Evolutionary conservation across 2,113 vertebrate species (phyloP), one percentile per base, ranked within the genome.

Genomic region (Ovibos moschatus): DNA sequence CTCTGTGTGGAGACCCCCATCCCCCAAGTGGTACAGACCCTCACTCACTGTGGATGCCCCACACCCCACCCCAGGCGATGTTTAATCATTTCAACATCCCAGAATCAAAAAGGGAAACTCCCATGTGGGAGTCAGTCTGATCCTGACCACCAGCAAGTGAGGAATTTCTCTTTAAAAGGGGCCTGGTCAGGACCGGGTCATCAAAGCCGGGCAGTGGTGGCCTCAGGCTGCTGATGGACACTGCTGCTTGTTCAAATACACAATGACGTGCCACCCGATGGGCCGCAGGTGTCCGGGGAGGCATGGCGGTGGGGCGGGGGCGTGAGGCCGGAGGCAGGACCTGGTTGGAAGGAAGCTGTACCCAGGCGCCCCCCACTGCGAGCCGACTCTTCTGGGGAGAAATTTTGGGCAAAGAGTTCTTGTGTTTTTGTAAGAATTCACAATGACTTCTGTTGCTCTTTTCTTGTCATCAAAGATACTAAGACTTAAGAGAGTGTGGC

Each of bases 171-270:
- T 94, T 93, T 93, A 53, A 27, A 97, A 17, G 81, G 85, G 33
- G 28, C 96, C 97, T 95, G 36, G 89, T 10, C 78, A 25, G 94
- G 97, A 64, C 95, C 47, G 0, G 43, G 12, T 78, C 89, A 96
- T 98, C 97, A 90, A 2, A 3, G 97, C 90, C 0, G 13, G 2
- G 0, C 81, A 23, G 87, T 0, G 95, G 98, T 95, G 97, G 98
- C 96, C 95, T 0, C 36, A 0, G 94, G 96, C 98, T 96, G 98
- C 93, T 96, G 98, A 98, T 62, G 97, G 98, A 98, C 96, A 95
- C 97, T 53, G 0, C 67, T 47, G 89, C 94, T 87, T 94, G 96
- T 91, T 50, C 96, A 97, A 87, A 78, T 9, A 87, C 4, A 67
- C 85, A 97, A 97, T 30, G 97, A 98, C 0, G 95, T 98, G 98